Percentiles rank a stretch among this genome's conserved stretches.
Conservation (phyloP, 2,113 vertebrate genomes). For the Siphamia tubifer region DNA sequence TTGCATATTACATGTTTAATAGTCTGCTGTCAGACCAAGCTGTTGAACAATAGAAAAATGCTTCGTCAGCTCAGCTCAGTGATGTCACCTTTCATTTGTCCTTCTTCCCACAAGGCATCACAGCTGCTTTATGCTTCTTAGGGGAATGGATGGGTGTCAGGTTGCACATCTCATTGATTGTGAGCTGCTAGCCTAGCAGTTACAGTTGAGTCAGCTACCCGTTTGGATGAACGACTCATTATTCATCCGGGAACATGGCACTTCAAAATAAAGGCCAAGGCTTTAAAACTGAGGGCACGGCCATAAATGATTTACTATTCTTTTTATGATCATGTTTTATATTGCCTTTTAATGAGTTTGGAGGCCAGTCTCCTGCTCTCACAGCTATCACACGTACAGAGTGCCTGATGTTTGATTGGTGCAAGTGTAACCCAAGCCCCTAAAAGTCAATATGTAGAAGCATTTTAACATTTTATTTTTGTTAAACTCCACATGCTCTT, state of each 20-base stretch:
- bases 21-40: background rate
- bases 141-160: slow-evolving; percentile 20
- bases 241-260: background rate
- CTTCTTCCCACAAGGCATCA: slow-evolving; percentile 16
- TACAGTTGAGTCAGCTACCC: slow-evolving; percentile 14
- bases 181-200: slow-evolving; percentile 7
- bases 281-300: background rate
- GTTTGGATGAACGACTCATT: background rate
- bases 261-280: slow-evolving; percentile 14
- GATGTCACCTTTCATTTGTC: slow-evolving; percentile 49
- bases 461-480: too few species aligned
- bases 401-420: background rate
- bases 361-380: background rate
- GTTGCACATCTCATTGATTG: slow-evolving; percentile 23
- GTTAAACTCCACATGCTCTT: background rate
- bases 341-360: background rate
- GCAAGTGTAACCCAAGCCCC: background rate
- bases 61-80: slow-evolving; percentile 22
- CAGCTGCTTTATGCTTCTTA: background rate
- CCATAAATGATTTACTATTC: background rate
- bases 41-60: background rate
- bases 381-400: background rate
- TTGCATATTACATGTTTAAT: background rate
- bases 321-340: background rate
- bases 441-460: background rate